Evolutionary conservation across 2,888 invertebrate species (phyloP).

Genomic region (Drosophila neutralis): DNA sequence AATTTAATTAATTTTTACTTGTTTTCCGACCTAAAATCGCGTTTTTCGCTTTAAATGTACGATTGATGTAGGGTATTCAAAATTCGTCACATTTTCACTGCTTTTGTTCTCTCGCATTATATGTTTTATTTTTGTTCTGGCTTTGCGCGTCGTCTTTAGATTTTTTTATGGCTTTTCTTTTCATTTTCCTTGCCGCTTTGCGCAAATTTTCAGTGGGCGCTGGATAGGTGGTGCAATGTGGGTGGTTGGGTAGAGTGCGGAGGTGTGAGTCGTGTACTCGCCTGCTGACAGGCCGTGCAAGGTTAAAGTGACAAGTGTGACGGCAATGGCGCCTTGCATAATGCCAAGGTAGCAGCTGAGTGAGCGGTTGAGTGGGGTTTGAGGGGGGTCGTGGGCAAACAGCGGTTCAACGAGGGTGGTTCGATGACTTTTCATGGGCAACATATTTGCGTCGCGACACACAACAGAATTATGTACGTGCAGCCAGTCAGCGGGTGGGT

Average conservation of each 20-base stretch:
- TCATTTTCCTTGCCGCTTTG: slow-evolving; percentile 77
- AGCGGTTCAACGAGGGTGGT: slow-evolving; percentile 23
- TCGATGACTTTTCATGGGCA: slow-evolving; percentile 59
- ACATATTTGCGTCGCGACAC: slow-evolving; percentile 80
- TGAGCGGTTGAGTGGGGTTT: neutral
- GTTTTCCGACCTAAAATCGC: too few species aligned
- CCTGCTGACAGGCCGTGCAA: slow-evolving; percentile 76
- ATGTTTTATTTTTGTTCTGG: slow-evolving; percentile 48
- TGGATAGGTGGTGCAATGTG: slow-evolving; percentile 6
- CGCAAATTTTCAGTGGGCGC: slow-evolving; percentile 71
- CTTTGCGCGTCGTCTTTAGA: slow-evolving; percentile 74
- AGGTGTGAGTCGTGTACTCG: neutral
- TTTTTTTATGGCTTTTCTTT: slow-evolving; percentile 78
- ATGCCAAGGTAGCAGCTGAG: slow-evolving; percentile 65
- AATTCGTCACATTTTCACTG: neutral
- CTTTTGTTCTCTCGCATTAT: slow-evolving; percentile 33
- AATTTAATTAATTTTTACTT: too few species aligned
- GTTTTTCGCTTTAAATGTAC: too few species aligned
- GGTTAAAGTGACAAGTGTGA: slow-evolving; percentile 81
- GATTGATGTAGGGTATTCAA: slow-evolving; percentile 9
- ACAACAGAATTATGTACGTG: slow-evolving; percentile 79
- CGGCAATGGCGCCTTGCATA: slow-evolving; percentile 75
- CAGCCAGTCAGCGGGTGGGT: slow-evolving; percentile 40
- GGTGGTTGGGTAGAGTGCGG: neutral
- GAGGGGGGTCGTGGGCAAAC: neutral